Base-by-base conservation (phyloP, 1,140 invertebrate species). In the Solenopsis fugax region DNA sequence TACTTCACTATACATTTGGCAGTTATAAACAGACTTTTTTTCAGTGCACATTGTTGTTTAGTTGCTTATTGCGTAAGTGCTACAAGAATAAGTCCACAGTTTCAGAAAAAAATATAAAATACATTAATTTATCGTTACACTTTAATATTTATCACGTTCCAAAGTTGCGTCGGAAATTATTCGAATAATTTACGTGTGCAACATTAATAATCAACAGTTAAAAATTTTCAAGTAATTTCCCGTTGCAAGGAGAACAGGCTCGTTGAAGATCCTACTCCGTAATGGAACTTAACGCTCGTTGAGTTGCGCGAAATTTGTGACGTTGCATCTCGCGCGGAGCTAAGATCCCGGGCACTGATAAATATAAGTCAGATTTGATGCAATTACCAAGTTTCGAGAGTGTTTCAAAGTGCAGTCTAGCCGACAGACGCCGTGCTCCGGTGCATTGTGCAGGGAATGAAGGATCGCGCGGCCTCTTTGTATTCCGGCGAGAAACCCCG, bases 401-500 rank as follows among this genome's bases (percentile, higher is more conserved):
- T 76, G 77, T 89, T 86, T 89, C 86, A 60, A 89, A 82, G 88
- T 75, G 89, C 78, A 78, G 85, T 86, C 86, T 88, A 86, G 58
- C 82, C 34, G 85, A 84, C 81, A 90, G 86, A 90, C 88, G 89
- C 88, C 78, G 81, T 87, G 88, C 89, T 87, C 86, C 88, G 89
- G 85, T 75, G 89, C 88, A 90, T 90, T 90, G 89, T 90, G 88
- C 88, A 67, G 9, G 75, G 85, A 87, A 87, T 90, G 89, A 90
- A 85, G 88, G 88, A 90, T 90, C 88, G 73, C 86, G 88, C 89
- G 81, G 80, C 89, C 88, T 89, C 89, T 90, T 90, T 90, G 89
- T 90, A 90, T 90, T 90, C 89, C 69, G 56, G 86, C 86, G 86
- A 87, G 86, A 77, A 90, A 85, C 88, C 88, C 80, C 58, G 75